These are phyloP conservation scores for Myoxocephalus aenaeus DNA, from an alignment of 2,797 vertebrate species.

Conservation along the genomic window DNA sequence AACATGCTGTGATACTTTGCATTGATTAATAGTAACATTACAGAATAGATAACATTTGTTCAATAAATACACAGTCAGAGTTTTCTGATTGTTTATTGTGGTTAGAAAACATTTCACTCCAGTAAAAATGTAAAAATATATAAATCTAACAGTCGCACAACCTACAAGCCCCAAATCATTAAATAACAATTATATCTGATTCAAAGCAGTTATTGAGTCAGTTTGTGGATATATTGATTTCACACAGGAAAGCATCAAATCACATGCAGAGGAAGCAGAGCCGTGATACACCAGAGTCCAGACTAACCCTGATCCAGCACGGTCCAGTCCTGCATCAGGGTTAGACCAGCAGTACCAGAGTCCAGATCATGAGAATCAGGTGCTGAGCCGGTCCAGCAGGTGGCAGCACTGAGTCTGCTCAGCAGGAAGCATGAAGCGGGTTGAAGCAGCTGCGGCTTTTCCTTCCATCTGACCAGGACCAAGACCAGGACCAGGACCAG, in stretches of 20 bases:
- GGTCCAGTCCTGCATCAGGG: constrained; percentile 10
- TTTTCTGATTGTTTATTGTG: background rate
- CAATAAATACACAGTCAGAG: background rate
- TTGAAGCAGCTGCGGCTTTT: constrained; percentile 15
- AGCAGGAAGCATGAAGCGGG: constrained; percentile 2
- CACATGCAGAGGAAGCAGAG: background rate
- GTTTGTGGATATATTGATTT: background rate
- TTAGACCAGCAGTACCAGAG: constrained; percentile 2
- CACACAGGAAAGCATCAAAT: background rate
- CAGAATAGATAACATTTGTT: no score
- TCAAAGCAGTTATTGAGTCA: background rate
- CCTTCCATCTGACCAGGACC: background rate
- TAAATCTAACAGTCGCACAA: background rate
- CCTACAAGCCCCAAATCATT: background rate
- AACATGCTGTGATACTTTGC: no score
- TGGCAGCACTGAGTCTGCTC: constrained; percentile 8
- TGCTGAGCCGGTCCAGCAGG: constrained; percentile 14
- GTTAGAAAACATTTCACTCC: background rate
- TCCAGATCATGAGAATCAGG: constrained; percentile 6
- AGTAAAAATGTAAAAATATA: background rate
- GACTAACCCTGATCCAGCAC: background rate
- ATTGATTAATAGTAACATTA: no score
- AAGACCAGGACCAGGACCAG: background rate
- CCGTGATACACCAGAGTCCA: background rate
- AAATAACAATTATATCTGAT: background rate